Evolutionary conservation across 2,113 vertebrate genomes (phyloP).

Genomic region (Emydocephalus ijimae): DNA sequence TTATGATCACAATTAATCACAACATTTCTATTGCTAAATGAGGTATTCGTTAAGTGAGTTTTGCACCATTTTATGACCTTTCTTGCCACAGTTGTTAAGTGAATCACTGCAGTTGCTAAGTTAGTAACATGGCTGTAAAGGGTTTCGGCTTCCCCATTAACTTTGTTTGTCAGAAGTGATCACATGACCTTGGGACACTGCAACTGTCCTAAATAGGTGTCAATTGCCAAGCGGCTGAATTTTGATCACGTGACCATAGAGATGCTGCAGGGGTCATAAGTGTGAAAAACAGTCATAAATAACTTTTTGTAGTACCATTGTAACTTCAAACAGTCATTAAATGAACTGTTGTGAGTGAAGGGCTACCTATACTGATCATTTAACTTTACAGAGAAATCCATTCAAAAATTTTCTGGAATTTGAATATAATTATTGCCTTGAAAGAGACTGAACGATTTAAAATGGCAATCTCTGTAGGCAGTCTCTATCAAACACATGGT

Average conservation of each 20-base stretch:
- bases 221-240: neutral
- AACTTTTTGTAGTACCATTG: neutral
- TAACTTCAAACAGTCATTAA: neutral
- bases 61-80: neutral
- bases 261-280: neutral
- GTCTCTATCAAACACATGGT: neutral
- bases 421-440: neutral
- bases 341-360: neutral
- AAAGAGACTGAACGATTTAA: neutral
- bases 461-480: neutral
- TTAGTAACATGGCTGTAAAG: neutral
- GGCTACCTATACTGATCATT: neutral
- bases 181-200: neutral
- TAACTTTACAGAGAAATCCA: neutral
- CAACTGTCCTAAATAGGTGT: neutral
- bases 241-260: neutral
- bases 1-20: neutral
- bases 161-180: neutral
- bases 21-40: neutral
- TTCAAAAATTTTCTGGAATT: neutral
- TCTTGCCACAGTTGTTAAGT: neutral
- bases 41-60: neutral
- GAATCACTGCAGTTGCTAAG: neutral
- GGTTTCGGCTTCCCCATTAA: neutral
- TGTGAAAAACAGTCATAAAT: neutral